Evolutionary conservation across 2,797 vertebrate genomes (phyloP), one percentile per base, ranked within the genome.

Genomic region (Cuniculus paca): DNA sequence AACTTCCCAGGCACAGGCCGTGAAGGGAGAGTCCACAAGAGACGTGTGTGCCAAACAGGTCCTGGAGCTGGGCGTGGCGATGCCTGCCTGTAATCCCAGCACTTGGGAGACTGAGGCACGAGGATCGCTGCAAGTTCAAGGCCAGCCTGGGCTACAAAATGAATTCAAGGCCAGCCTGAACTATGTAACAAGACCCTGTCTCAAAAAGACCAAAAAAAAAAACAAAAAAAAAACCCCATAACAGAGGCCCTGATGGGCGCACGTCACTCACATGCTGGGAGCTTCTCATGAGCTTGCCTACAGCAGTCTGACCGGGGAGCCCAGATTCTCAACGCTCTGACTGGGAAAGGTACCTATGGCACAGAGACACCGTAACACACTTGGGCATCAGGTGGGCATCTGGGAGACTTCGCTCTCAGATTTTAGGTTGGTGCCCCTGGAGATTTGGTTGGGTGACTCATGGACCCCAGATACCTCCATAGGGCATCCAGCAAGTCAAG

Each of bases 361-460:
- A 8, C 12, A 17, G 48, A 56, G 70, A 95, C n/a, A 10, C 54
- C 7, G 6, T n/a, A 19, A 34, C 85, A 74, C n/a, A 48, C 17
- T 24, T 79, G 72, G 72, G 52, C 45, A 54, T 11, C 58, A 77
- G n/a, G 24, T n/a, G 19, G 45, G 84, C 77, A 31, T 20, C 12
- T 75, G 83, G 79, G 54, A 83, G 54, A 22, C 13, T 34, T 90
- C 36, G 19, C 80, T 81, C 56, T 79, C 24, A 16, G 50, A 54
- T 58, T 88, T 92, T 60, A 83, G 65, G 48, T 77, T 34, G 20
- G n/a, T 36, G 28, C 77, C 65, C 26, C 52, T 54, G 34, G 34
- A 65, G 42, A 45, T 87, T 87, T 61, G 50, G 77, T 61, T 1
- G 19, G 42, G 50, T 96, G 91, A 93, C 68, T 95, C 81, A 34